These are phyloP conservation scores for Microchirus variegatus DNA, from an alignment of 2,797 vertebrate genomes.

Conservation along the genomic window DNA sequence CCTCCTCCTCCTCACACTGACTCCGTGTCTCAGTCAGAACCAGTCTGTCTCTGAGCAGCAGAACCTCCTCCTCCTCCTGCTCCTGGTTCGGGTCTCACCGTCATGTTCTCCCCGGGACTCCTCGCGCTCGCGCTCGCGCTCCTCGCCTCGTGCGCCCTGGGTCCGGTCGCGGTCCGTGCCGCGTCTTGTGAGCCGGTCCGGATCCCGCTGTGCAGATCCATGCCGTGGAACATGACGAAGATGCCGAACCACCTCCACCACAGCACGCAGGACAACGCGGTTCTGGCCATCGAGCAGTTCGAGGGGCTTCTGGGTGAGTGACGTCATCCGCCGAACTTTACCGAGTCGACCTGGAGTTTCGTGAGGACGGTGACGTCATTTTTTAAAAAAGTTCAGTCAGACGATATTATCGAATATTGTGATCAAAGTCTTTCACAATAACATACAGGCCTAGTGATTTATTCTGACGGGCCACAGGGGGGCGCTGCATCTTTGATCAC, in stretches of 20 bases:
- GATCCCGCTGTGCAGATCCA: conserved; percentile 91
- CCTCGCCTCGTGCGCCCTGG: conserved; percentile 72
- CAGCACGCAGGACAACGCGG: conserved; percentile 98
- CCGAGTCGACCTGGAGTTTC: too few relatives aligned
- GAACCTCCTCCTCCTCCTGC: conserved; percentile 4
- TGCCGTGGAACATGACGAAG: conserved; percentile 99
- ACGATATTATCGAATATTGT: too few relatives aligned
- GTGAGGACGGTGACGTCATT: too few relatives aligned
- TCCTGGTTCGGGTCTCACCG: not conserved
- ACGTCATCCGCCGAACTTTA: too few relatives aligned
- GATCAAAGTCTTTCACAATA: too few relatives aligned
- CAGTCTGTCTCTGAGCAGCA: conserved; percentile 7
- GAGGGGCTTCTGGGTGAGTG: conserved; percentile 88
- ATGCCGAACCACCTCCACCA: conserved; percentile 99
- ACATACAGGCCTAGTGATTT: too few relatives aligned
- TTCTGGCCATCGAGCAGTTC: conserved; percentile 98
- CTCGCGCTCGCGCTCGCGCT: conserved; percentile 74
- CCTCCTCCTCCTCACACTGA: conserved; percentile 32
- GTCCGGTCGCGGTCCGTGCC: conserved; percentile 66
- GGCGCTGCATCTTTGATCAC: too few relatives aligned
- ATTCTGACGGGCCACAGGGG: too few relatives aligned
- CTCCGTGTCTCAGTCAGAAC: not conserved
- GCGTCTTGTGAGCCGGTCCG: conserved; percentile 93
- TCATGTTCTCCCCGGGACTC: conserved; percentile 71
- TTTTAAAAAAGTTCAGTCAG: too few relatives aligned